Base-by-base conservation (phyloP, 1,140 invertebrate genomes). In the Armadillidium nasatum region DNA sequence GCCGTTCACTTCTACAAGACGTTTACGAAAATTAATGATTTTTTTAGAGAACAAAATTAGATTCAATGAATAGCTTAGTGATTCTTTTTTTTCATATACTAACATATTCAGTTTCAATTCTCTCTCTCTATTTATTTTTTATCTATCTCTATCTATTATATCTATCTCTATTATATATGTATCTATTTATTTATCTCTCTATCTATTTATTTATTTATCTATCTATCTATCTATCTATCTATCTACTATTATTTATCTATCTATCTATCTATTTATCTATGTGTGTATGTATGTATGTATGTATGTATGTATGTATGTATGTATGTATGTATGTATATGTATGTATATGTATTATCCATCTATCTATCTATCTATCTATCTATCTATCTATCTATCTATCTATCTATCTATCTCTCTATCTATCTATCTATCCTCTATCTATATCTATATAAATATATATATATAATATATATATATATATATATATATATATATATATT, bases 401-500 rank as follows among this genome's bases (percentile, higher is more conserved):
- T n/a, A n/a, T n/a, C n/a, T n/a, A n/a, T n/a, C n/a, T n/a, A n/a
- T n/a, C n/a, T n/a, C n/a, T n/a, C n/a, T n/a, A n/a, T n/a, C n/a
- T n/a, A n/a, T n/a, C n/a, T n/a, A n/a, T n/a, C n/a, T n/a, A n/a
- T n/a, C n/a, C n/a, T n/a, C n/a, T n/a, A n/a, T n/a, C n/a, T n/a
- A n/a, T n/a, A n/a, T n/a, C n/a, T n/a, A n/a, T n/a, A n/a, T n/a
- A n/a, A n/a, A n/a, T n/a, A n/a, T n/a, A n/a, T n/a, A n/a, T n/a
- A n/a, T n/a, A n/a, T n/a, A n/a, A n/a, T 60, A 60, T 60, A 60
- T 60, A 60, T 60, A 60, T 60, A 60, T 60, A 60, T 60, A 60
- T 60, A 60, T 60, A 60, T 60, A 60, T 50, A 50, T 50, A 50
- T 15, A 50, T 15, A 60, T 19, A 60, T 19, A 19, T 60, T 4